A percentile compares a stretch with the other conserved stretches of the same genome.
phyloP scores from a whole-genome alignment of 1,140 invertebrate genomes.

The Eriocheir sinensis region DNA sequence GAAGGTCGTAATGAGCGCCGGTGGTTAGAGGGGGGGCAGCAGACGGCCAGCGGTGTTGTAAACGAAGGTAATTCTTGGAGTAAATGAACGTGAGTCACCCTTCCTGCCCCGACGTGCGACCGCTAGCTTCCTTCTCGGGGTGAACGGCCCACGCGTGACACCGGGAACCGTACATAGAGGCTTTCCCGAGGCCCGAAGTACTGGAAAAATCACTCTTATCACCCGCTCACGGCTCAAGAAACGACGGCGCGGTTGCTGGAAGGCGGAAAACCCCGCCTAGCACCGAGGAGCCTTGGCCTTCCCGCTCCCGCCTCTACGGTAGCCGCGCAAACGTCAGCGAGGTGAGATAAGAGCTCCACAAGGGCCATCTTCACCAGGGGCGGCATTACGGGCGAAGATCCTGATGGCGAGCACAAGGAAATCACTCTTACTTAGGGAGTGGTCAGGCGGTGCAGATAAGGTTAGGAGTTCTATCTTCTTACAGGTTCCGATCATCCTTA shows the following conservation, averaged over 20 bases:
- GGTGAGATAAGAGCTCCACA: not conserved
- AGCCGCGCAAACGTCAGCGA: constrained; percentile 36
- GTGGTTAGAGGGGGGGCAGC: not conserved
- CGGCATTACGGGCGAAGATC: constrained; percentile 30
- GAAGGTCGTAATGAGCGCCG: not conserved
- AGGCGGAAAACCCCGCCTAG: not conserved
- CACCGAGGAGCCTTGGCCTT: not conserved
- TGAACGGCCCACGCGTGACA: constrained; percentile 75
- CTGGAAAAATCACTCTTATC: constrained; percentile 53
- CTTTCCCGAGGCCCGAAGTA: not conserved
- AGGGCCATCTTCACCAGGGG: constrained; percentile 53
- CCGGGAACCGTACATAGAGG: constrained; percentile 23
- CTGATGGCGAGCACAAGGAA: not conserved
- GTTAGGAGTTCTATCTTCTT: not conserved
- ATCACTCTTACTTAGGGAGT: not conserved
- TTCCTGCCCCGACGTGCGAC: constrained; percentile 28
- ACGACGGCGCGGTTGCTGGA: not conserved
- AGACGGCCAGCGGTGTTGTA: not conserved
- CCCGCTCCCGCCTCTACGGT: not conserved
- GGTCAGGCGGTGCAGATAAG: constrained; percentile 12
- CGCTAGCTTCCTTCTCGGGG: constrained; percentile 76
- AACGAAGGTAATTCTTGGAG: not conserved
- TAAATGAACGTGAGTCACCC: constrained; percentile 8
- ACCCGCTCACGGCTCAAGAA: not conserved
- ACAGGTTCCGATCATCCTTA: constrained; percentile 48